Evolutionary conservation across 2,888 invertebrate genomes (phyloP), one percentile per base, ranked within the genome.

Genomic region (Troides aeacus): DNA sequence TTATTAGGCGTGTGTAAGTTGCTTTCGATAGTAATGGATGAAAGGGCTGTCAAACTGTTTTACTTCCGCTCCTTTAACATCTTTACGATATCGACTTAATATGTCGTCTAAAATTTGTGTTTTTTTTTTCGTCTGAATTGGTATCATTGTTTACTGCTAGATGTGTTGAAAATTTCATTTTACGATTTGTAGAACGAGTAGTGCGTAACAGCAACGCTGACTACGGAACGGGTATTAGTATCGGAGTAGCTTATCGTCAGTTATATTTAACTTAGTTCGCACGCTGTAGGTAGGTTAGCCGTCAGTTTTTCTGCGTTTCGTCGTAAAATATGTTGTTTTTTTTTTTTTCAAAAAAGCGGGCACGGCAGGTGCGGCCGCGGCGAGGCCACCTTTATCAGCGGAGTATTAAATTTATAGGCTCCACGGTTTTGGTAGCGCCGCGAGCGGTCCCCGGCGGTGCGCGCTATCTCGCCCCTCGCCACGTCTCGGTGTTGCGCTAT

Each of bases 361-460:
- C 76, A 68, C 81, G 83, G 86, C 87, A 87, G 87, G 87, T 87
- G 87, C 84, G 79, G 46, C 64, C 64, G 77, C 77, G 76, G 76
- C 76, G 77, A 74, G 79, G 81, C 81, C 78, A 78, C 84, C 84
- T 85, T 86, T 86, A 84, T 85, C 85, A 82, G 83, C 82, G 80
- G 79, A 79, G 79, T 78, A 82, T 84, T 83, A 74, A 84, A 87
- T 87, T 87, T 87, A 87, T 88, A 80, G 85, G 78, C 79, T 78
- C 80, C 78, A 78, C 83, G 83, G 84, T 81, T 81, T 82, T 79
- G 86, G 84, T 78, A 81, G 85, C 86, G 85, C 86, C 84, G 85
- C 86, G 84, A 86, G 87, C 86, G 87, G 87, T 85, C 84, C 79
- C 73, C 71, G 68, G 87, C 86, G 87, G 87, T 85, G 84, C 79